A percentile compares a stretch with the other conserved stretches of the same genome.
These are phyloP conservation scores for Gordius sp. DNA, from an alignment of 2,888 invertebrate species.

Conservation along the genomic window DNA sequence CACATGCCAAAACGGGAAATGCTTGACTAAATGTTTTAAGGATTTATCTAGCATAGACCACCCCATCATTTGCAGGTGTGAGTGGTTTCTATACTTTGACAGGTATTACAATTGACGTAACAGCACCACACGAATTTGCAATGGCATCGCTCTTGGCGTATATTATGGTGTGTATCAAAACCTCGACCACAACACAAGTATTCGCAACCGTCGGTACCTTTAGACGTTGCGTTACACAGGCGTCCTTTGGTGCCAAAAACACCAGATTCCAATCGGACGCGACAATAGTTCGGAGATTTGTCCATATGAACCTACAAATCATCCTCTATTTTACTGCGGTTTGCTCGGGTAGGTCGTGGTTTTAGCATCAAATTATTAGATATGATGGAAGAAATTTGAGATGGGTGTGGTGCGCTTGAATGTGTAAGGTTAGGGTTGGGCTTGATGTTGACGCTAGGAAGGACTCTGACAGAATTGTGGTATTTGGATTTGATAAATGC, in stretches of 20 bases:
- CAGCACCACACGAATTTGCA: conserved; percentile 33
- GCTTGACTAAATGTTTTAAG: no score
- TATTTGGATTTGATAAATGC: conserved; percentile 34
- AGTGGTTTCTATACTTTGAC: conserved; percentile 29
- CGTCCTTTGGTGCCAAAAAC: conserved; percentile 58
- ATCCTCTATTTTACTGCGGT: no score
- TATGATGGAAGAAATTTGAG: no score
- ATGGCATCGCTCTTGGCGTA: conserved; percentile 29
- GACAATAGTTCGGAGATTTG: conserved; percentile 66
- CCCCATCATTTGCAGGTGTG: conserved; percentile 32
- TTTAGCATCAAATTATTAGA: no score
- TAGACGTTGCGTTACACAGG: conserved; percentile 51
- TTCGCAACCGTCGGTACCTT: conserved; percentile 29
- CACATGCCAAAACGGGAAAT: no score
- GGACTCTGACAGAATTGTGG: conserved; percentile 29
- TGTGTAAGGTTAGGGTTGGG: no score
- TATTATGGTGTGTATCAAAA: conserved; percentile 21
- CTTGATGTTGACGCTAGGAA: background rate
- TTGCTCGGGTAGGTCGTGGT: no score
- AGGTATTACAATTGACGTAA: conserved; percentile 31
- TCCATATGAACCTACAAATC: conserved; percentile 74
- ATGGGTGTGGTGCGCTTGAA: no score
- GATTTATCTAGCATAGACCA: no score
- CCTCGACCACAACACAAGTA: conserved; percentile 30
- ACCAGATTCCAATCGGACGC: conserved; percentile 48